These are phyloP conservation scores for Anhinga anhinga DNA, from an alignment of 2,113 vertebrate genomes.

Conservation along the genomic window DNA sequence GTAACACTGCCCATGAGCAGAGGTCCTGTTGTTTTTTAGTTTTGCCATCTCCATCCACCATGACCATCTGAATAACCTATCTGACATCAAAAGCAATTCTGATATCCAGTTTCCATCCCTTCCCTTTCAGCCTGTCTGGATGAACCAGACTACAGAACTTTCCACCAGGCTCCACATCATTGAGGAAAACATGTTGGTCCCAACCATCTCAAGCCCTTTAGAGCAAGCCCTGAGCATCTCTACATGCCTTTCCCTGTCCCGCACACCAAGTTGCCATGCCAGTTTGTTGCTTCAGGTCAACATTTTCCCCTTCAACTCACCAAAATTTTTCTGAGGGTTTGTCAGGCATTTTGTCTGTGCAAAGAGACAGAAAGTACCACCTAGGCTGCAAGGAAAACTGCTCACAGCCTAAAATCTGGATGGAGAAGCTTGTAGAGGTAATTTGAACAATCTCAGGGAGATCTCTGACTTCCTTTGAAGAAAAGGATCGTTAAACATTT, in stretches of 20 bases:
- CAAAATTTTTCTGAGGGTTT: not conserved
- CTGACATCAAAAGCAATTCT: not conserved
- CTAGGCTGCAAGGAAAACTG: not conserved
- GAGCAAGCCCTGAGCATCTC: not conserved
- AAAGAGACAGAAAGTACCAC: not conserved
- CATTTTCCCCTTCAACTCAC: not conserved
- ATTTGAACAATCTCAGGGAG: not conserved
- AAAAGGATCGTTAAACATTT: not conserved
- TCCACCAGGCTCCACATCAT: rapidly evolving
- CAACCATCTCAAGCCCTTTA: not conserved
- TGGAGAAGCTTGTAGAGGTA: not conserved
- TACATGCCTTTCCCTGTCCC: not conserved
- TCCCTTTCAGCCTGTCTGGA: not conserved
- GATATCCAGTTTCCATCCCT: not conserved
- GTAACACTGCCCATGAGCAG: not conserved
- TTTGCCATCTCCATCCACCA: not conserved
- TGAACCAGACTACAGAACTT: not conserved
- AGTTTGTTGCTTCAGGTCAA: not conserved
- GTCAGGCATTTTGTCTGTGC: not conserved
- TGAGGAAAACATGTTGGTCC: not conserved
- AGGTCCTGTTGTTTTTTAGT: not conserved
- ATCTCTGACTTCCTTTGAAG: not conserved
- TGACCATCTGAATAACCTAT: not conserved
- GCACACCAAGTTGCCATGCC: not conserved
- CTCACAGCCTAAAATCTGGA: not conserved